Evolutionary conservation across 2,888 invertebrate species (phyloP).

Genomic region (Drosophila peninsularis): DNA sequence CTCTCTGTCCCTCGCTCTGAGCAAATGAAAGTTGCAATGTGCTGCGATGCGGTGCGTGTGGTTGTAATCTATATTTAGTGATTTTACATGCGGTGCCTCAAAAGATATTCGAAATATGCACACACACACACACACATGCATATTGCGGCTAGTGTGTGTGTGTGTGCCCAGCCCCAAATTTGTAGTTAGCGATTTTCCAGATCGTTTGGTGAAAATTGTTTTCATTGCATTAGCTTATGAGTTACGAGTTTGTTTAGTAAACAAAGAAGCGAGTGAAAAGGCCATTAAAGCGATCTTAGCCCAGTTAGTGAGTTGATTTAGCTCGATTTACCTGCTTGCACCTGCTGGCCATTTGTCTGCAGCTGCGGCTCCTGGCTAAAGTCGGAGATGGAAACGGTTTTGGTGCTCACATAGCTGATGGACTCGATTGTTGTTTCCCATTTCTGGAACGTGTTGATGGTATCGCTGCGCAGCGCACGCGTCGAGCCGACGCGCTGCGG

Average conservation of each 20-base stretch:
- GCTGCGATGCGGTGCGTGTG: constrained; percentile 79
- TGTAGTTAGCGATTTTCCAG: constrained; percentile 71
- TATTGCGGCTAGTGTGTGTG: constrained; percentile 4
- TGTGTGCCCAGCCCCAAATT: constrained; percentile 56
- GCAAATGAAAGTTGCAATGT: constrained; percentile 76
- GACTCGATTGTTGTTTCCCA: constrained; percentile 85
- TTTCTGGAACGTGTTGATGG: constrained; percentile 84
- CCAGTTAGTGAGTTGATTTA: constrained; percentile 16
- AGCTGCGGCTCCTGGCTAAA: constrained; percentile 62
- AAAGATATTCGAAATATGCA: constrained; percentile 75
- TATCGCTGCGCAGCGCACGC: constrained; percentile 81
- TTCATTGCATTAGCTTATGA: constrained; percentile 56
- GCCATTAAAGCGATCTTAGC: constrained; percentile 23
- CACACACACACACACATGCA: constrained; percentile 2
- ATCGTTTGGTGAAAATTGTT: constrained; percentile 54
- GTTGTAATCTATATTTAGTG: constrained; percentile 82
- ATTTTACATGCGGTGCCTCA: constrained; percentile 76
- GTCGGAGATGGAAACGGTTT: constrained; percentile 80
- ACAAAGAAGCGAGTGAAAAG: constrained; percentile 29
- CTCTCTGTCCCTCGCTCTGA: constrained; percentile 9
- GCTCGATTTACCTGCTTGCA: constrained; percentile 60
- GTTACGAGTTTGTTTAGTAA: constrained; percentile 48
- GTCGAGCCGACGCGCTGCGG: constrained; percentile 56
- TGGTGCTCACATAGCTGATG: constrained; percentile 83
- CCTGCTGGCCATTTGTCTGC: constrained; percentile 35